Evolutionary conservation across 2,113 vertebrate genomes (phyloP).

Genomic region (Gnathonemus longibarbis): DNA sequence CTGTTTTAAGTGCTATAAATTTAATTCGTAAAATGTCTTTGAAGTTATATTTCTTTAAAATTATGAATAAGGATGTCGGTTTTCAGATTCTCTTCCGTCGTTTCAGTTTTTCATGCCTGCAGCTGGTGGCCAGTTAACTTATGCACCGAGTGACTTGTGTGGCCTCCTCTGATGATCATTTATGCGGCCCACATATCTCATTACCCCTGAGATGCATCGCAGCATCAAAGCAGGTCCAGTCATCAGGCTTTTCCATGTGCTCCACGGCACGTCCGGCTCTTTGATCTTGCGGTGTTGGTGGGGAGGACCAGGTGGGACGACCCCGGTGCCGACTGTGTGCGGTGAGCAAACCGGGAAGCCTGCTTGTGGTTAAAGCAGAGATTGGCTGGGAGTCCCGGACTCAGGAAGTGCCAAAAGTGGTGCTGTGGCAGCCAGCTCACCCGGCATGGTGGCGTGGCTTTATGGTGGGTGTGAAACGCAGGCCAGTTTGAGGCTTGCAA

Average conservation of each 20-base stretch:
- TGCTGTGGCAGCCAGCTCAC: background rate
- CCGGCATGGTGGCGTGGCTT: background rate
- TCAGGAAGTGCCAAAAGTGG: background rate
- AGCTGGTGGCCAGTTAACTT: background rate
- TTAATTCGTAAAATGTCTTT: background rate
- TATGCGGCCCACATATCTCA: background rate
- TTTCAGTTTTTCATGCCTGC: background rate
- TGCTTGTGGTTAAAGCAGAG: background rate
- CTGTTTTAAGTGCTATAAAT: background rate
- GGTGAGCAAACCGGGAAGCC: background rate
- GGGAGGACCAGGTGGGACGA: background rate
- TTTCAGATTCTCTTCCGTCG: background rate
- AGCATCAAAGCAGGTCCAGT: background rate
- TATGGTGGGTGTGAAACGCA: background rate
- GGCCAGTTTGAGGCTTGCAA: background rate
- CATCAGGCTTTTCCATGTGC: background rate
- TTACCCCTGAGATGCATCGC: background rate
- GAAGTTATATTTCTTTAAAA: background rate
- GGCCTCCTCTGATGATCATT: background rate
- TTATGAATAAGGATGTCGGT: background rate
- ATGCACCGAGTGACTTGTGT: background rate
- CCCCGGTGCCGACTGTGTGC: background rate
- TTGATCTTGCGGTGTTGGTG: background rate
- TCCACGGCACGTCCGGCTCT: background rate
- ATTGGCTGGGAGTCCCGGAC: background rate